These are phyloP conservation scores for Cacatua alba DNA, from an alignment of 2,113 vertebrate species.

Conservation along the genomic window DNA sequence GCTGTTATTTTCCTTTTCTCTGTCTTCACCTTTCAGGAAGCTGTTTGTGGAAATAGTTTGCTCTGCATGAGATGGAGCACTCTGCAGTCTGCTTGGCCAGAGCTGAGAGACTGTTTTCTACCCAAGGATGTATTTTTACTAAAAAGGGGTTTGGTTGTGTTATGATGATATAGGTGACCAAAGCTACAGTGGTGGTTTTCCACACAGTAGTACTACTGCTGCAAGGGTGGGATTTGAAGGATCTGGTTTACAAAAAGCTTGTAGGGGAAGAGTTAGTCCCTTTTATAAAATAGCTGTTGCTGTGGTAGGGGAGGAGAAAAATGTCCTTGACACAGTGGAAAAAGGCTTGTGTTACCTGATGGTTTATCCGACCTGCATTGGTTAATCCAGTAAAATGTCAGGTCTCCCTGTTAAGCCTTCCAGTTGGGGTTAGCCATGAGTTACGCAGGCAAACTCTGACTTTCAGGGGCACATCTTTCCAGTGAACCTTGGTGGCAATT, in stretches of 20 bases:
- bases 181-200: neutral
- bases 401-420: neutral
- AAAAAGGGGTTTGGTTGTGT: neutral
- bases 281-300: neutral
- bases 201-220: neutral
- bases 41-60: neutral
- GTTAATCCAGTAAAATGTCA: neutral
- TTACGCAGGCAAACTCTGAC: rapidly evolving
- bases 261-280: neutral
- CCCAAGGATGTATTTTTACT: neutral
- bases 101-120: neutral
- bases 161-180: neutral
- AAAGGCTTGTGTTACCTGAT: neutral
- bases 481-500: too few species aligned
- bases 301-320: neutral
- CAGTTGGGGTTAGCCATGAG: neutral
- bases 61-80: neutral
- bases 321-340: neutral
- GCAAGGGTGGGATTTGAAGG: neutral
- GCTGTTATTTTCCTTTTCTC: neutral
- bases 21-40: neutral
- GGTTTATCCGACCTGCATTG: neutral
- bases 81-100: neutral
- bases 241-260: neutral
- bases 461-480: neutral